These are phyloP conservation scores for Zenarchopterus dispar DNA, from an alignment of 2,797 vertebrate genomes.

Conservation along the genomic window DNA sequence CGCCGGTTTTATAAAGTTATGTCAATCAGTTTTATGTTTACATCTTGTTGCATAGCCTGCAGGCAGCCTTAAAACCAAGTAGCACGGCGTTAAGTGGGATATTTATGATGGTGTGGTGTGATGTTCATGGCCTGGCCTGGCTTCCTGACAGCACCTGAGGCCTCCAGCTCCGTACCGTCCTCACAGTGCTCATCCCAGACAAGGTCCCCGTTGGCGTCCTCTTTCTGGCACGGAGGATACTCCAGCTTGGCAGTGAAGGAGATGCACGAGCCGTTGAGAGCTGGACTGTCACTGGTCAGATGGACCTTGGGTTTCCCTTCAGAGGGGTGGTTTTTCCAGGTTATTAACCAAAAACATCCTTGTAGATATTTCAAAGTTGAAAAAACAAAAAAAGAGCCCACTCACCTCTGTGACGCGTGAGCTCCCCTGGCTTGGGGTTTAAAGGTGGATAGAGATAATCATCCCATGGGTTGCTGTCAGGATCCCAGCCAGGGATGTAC, in stretches of 20 bases:
- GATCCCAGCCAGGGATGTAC: constrained; percentile 86
- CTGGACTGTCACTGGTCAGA: constrained; percentile 90
- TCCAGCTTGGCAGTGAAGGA: constrained; percentile 88
- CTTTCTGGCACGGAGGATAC: constrained; percentile 89
- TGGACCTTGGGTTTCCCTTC: constrained; percentile 79
- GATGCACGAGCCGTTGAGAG: constrained; percentile 88
- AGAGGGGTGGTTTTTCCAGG: neutral
- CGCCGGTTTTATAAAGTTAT: neutral
- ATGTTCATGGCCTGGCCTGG: constrained; percentile 29
- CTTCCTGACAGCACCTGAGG: constrained; percentile 66
- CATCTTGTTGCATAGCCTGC: no score
- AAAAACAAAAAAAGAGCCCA: no score
- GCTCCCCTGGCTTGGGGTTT: constrained; percentile 47
- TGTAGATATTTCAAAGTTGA: neutral
- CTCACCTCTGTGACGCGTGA: constrained; percentile 59
- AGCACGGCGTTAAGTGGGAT: no score
- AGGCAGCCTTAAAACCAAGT: no score
- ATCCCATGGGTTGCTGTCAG: constrained; percentile 89
- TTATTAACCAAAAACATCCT: neutral
- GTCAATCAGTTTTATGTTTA: no score
- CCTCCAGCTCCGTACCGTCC: constrained; percentile 82
- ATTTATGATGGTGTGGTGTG: neutral
- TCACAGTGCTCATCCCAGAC: constrained; percentile 87
- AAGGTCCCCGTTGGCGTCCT: constrained; percentile 84
- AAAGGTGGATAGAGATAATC: constrained; percentile 89